Conservation (phyloP, 2,888 invertebrate species). For the Mystacides longicornis region DNA sequence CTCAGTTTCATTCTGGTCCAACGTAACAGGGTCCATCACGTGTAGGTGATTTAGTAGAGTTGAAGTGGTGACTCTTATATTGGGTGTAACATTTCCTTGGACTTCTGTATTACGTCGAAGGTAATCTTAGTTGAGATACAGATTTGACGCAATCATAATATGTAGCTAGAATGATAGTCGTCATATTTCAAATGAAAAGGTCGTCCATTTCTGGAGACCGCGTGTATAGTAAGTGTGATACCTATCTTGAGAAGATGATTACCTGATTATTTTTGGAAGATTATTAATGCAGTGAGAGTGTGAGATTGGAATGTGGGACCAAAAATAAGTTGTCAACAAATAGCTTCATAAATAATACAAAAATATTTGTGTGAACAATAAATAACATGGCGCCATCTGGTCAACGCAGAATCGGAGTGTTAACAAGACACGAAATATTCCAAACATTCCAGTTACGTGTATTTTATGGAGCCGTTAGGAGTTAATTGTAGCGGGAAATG, state of each 20-base stretch:
- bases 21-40: too few relatives aligned
- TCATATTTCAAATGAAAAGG: too few relatives aligned
- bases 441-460: not conserved
- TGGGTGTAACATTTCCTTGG: not conserved
- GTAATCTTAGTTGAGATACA: too few relatives aligned
- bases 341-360: slow-evolving; percentile 13
- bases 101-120: not conserved
- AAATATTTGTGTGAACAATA: slow-evolving; percentile 13
- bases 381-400: slow-evolving; percentile 2
- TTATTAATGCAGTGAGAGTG: slow-evolving; percentile 7
- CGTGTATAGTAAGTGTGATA: too few relatives aligned
- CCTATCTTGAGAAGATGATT: not conserved
- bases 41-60: too few relatives aligned
- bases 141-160: too few relatives aligned
- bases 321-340: slow-evolving; percentile 16
- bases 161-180: too few relatives aligned
- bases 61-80: not conserved
- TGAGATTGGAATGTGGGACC: slow-evolving; percentile 9
- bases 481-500: not conserved
- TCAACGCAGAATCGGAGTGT: not conserved
- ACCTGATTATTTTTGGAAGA: slow-evolving; percentile 8
- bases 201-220: too few relatives aligned
- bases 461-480: too few relatives aligned
- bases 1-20: too few relatives aligned
- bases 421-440: not conserved